A percentile compares a stretch with the other conserved stretches of the same genome.
Conservation (phyloP, 2,797 vertebrate species). For the Coregonus suidteri region DNA sequence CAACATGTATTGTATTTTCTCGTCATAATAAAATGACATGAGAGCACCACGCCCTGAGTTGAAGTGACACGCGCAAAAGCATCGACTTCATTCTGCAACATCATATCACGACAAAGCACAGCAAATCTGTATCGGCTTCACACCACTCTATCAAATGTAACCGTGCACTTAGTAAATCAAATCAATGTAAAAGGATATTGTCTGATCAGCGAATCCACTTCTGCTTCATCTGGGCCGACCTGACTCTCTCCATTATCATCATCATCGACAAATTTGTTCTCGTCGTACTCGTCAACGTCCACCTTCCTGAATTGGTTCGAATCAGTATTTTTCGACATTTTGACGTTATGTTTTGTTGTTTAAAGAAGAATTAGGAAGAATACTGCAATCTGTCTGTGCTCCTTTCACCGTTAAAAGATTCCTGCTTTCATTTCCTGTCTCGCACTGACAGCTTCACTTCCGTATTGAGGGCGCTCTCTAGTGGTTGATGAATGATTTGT, state of each 20-base stretch:
- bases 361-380: neutral
- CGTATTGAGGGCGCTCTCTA: neutral
- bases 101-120: neutral
- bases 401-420: neutral
- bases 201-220: constrained; percentile 93
- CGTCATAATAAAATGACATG: neutral
- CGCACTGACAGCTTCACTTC: neutral
- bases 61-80: neutral
- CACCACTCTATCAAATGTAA: constrained; percentile 5
- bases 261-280: constrained; percentile 98
- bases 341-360: constrained; percentile 2
- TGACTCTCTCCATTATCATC: constrained; percentile 95
- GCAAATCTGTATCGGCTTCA: neutral
- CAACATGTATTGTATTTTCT: too few species aligned
- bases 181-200: constrained; percentile 88
- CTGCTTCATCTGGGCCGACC: constrained; percentile 91
- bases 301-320: constrained; percentile 92
- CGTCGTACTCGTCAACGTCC: constrained; percentile 97
- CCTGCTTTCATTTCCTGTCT: neutral
- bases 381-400: neutral
- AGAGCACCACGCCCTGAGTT: neutral
- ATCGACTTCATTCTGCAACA: neutral
- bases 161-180: neutral
- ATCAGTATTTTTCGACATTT: constrained; percentile 89
- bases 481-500: neutral